Evolutionary conservation across 1,140 invertebrate genomes (phyloP).

Genomic region (Conus betulinus): DNA sequence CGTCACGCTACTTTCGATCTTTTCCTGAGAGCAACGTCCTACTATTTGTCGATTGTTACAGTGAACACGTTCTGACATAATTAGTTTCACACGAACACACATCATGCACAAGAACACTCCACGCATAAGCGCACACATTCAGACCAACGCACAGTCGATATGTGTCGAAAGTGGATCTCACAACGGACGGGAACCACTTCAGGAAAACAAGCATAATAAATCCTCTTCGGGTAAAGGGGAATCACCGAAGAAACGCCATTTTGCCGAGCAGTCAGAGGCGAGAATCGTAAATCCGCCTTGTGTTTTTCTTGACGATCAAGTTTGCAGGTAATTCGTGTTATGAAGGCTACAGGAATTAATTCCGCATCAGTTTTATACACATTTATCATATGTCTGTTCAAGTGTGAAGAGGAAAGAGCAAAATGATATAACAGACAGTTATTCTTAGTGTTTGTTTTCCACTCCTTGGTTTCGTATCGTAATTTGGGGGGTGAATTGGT

Average conservation of each 20-base stretch:
- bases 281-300: neutral
- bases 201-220: neutral
- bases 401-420: neutral
- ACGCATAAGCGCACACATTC: no score
- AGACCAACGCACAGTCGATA: no score
- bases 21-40: no score
- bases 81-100: no score
- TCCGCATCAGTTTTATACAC: neutral
- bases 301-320: neutral
- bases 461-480: neutral
- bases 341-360: neutral
- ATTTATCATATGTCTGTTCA: neutral
- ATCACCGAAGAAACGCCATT: constrained; percentile 3
- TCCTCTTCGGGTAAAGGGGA: neutral
- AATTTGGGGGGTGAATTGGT: neutral
- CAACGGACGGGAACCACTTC: neutral
- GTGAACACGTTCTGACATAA: no score
- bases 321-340: neutral
- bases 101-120: no score
- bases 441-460: neutral
- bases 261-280: neutral
- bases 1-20: no score
- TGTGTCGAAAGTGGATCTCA: neutral
- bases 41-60: no score
- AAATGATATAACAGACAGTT: neutral